Evolutionary conservation across 92 coral and sea anemone species (phyloP), one percentile per base, ranked within the genome.

Genomic region (Paramuricea clavata): DNA sequence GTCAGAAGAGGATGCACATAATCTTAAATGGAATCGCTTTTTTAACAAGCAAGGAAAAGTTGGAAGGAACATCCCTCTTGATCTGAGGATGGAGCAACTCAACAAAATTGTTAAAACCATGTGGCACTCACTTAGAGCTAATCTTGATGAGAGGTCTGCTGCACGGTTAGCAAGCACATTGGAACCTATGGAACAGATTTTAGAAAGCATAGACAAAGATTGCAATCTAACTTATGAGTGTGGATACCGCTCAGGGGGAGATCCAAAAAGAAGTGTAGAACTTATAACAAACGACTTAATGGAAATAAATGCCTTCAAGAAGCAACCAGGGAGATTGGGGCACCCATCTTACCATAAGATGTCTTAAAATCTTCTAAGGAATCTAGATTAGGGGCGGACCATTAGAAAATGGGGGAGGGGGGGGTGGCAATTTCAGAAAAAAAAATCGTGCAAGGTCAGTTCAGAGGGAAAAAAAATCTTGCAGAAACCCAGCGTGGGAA

Each of bases 61-160:
- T 22, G 88, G 86, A 4, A 39, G 39, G 50, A 91, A 87, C 68
- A 87, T 91, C 60, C 89, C 91, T 5, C 69, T 87, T 13, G 94
- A 91, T 81, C 33, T 91, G 10, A 82, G 91, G 62, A 90, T 82
- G 85, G 93, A 90, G 71, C 91, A 91, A 39, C 34, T 82, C 9
- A 91, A 91, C 83, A 87, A 87, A n/a, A n/a, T n/a, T n/a, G n/a
- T n/a, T n/a, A n/a, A n/a, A n/a, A n/a, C n/a, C n/a, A n/a, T n/a
- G n/a, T 90, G 91, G 91, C 69, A 86, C 22, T 83, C 91, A 36
- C 88, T 91, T 30, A 71, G 82, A n/a, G 78, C 89, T 13, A 91
- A 91, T 49, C 17, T 91, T 2, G 69, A 43, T 34, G 91, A 87
- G 52, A 61, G 42, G 0, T 82, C 89, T 22, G 91, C 91, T 82